Conservation (phyloP, 2,797 vertebrate species). For the Myotis findleyi region DNA sequence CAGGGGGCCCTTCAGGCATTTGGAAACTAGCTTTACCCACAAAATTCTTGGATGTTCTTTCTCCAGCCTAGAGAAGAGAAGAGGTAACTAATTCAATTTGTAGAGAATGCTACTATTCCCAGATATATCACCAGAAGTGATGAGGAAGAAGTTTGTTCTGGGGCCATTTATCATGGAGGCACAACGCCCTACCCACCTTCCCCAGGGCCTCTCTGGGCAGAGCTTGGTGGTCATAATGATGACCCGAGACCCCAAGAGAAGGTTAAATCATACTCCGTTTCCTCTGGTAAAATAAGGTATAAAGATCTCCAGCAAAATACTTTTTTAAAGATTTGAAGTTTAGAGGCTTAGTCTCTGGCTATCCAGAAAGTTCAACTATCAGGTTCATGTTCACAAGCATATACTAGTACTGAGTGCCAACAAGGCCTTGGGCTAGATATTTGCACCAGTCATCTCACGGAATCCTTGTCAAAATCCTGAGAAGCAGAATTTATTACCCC, state of each 20-base stretch:
- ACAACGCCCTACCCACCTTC: not conserved
- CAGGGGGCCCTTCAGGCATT: not conserved
- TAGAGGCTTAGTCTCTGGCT: not conserved
- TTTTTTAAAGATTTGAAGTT: not conserved
- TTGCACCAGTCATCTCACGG: not conserved
- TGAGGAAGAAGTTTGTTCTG: not conserved
- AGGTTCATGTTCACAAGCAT: not conserved
- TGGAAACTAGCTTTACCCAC: constrained; percentile 40
- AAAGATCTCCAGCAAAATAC: not conserved
- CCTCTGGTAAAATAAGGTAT: not conserved
- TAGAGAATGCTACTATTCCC: not conserved
- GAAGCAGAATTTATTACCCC: not conserved
- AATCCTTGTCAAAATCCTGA: constrained; percentile 2
- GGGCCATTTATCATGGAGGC: not conserved
- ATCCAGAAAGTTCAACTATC: not conserved
- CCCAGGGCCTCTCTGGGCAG: not conserved
- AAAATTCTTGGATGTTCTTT: constrained; percentile 33
- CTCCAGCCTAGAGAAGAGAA: not conserved
- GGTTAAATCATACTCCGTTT: not conserved
- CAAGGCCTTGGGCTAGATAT: not conserved
- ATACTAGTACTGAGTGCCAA: not conserved
- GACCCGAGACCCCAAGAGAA: not conserved
- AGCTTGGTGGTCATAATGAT: not conserved
- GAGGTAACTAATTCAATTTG: not conserved
- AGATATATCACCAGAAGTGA: not conserved